Evolutionary conservation across 2,888 invertebrate species (phyloP).

Genomic region (Brachycybe producta): DNA sequence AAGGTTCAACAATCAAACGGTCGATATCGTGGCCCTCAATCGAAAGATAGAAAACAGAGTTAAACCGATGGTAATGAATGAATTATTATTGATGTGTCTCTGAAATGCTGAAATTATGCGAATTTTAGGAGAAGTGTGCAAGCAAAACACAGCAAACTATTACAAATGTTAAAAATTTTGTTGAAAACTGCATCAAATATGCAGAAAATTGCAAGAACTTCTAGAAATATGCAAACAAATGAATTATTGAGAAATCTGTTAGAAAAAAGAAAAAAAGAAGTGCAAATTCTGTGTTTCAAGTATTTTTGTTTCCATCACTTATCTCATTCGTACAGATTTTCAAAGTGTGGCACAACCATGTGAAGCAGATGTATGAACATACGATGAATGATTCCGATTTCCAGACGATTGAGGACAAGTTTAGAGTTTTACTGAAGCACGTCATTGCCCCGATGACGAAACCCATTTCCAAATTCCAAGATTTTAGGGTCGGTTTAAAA

Average conservation of each 20-base stretch:
- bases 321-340: not conserved
- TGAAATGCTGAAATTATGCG: too few species aligned
- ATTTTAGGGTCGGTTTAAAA: slow-evolving; percentile 4
- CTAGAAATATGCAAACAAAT: too few species aligned
- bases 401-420: slow-evolving; percentile 5
- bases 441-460: not conserved
- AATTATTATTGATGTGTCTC: not conserved
- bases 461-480: slow-evolving; percentile 5
- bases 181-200: not conserved
- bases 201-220: too few species aligned
- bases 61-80: slow-evolving; percentile 5
- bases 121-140: too few species aligned
- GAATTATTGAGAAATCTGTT: too few species aligned
- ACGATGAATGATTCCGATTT: not conserved
- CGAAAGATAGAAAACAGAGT: not conserved
- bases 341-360: slow-evolving; percentile 9
- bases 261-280: too few species aligned
- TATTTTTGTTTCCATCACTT: too few species aligned
- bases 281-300: too few species aligned
- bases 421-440: slow-evolving; percentile 6
- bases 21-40: not conserved
- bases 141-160: not conserved
- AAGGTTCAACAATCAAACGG: not conserved
- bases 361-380: not conserved
- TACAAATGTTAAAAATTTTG: not conserved